These are phyloP conservation scores for Drosophila bocki DNA, from an alignment of 1,140 invertebrate species.

Conservation along the genomic window DNA sequence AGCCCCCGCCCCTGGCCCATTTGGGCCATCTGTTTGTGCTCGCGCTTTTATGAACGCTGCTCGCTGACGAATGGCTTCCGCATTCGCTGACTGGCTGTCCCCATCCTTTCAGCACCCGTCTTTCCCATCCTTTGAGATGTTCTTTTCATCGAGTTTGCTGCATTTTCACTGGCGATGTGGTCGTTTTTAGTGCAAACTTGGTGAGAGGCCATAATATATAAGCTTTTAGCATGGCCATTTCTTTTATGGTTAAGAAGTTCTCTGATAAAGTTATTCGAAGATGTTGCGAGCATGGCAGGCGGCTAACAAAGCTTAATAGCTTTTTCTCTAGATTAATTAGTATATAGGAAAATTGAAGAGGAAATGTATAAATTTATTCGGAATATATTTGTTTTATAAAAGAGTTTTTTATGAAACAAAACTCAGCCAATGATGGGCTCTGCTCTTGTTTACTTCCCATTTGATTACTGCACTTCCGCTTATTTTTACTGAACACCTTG, in stretches of 20 bases:
- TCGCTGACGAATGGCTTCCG: slow-evolving; percentile 76
- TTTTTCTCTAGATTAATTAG: slow-evolving; percentile 1
- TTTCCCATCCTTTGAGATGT: slow-evolving; percentile 24
- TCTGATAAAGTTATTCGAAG: slow-evolving; percentile 10
- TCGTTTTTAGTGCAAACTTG: slow-evolving; percentile 43
- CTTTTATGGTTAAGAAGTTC: slow-evolving; percentile 27
- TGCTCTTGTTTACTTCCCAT: neutral
- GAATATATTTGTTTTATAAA: neutral
- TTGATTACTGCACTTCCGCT: slow-evolving; percentile 14
- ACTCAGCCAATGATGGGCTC: neutral
- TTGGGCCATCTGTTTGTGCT: slow-evolving; percentile 62
- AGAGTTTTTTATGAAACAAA: neutral
- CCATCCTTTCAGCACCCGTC: slow-evolving; percentile 6
- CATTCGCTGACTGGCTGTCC: slow-evolving; percentile 37
- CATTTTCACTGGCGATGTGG: slow-evolving; percentile 32
- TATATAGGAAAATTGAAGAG: neutral
- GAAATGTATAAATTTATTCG: neutral
- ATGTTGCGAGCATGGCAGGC: no score
- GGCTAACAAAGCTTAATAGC: neutral
- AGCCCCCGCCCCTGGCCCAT: neutral
- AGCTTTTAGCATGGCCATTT: slow-evolving; percentile 43
- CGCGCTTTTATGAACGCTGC: slow-evolving; percentile 65
- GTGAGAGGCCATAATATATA: slow-evolving; percentile 43
- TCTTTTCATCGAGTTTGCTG: slow-evolving; percentile 48
- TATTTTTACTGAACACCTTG: slow-evolving; percentile 6